Evolutionary conservation across 2,888 invertebrate species (phyloP).

Genomic region (Drosophila nr. medialis): DNA sequence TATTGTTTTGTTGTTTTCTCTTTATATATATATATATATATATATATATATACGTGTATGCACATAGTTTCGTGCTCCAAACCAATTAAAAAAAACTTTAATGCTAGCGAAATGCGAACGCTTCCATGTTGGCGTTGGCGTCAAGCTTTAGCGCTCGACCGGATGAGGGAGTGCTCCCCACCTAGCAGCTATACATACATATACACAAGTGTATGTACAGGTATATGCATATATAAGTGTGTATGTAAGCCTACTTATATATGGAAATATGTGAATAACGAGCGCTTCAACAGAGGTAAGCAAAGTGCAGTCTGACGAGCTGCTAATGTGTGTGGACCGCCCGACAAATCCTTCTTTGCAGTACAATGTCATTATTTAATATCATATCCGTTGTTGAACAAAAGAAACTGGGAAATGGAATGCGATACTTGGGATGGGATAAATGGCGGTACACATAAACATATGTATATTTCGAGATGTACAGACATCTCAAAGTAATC

Average conservation of each 20-base stretch:
- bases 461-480: neutral
- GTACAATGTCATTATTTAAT: constrained; percentile 22
- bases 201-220: neutral
- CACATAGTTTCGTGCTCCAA: constrained; percentile 51
- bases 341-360: constrained; percentile 5
- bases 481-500: neutral
- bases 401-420: neutral
- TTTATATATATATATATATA: neutral
- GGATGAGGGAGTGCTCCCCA: constrained; percentile 7
- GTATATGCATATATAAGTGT: neutral
- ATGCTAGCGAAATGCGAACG: constrained; percentile 52
- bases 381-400: constrained; percentile 13
- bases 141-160: constrained; percentile 23
- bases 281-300: constrained; percentile 50
- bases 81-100: constrained; percentile 70
- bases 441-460: neutral
- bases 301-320: constrained; percentile 53
- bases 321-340: constrained; percentile 58
- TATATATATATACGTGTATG: constrained; percentile 6
- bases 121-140: constrained; percentile 20
- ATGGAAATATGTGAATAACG: constrained; percentile 46
- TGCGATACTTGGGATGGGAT: neutral
- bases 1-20: neutral
- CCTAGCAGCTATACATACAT: neutral
- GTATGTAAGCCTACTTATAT: constrained; percentile 10